Base-by-base conservation (phyloP, 1,140 invertebrate genomes). In the Drosophila kanapiae region DNA sequence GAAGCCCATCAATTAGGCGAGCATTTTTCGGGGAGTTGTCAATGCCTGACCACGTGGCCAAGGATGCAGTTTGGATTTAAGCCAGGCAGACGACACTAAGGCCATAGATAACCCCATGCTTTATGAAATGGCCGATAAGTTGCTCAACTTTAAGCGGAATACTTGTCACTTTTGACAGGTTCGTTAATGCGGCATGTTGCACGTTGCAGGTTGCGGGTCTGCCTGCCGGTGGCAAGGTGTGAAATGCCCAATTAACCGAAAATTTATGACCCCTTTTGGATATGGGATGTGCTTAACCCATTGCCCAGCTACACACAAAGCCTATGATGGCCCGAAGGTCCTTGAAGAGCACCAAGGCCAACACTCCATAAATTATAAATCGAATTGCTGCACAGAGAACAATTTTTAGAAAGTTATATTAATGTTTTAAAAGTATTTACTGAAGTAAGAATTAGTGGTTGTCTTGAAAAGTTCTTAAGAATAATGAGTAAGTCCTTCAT, bases 101-200 rank as follows among this genome's bases (percentile, higher is more conserved):
- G 65, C 68, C 79, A 78, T 86, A 77, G 82, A 75, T 71, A 65
- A 77, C 59, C 65, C 61, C 29, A 13, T 72, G 71, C 70, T 80
- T 86, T 71, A 80, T 68, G 31, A 69, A 80, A 63, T 61, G 63
- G 76, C 9, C 84, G 74, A 88, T 88, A 90, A 90, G 81, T 88
- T 88, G 65, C 43, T 31, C 38, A 75, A 80, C 58, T 90, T 88
- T 90, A 88, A 90, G 84, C 69, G 70, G 53, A 81, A 78, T 75
- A 90, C 80, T 88, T 84, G 84, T 88, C 84, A 90, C 42, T 84
- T 90, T 54, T 81, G 84, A 88, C 84, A 88, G 56, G 85, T 80
- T 90, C 72, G 85, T 88, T 88, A 90, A 90, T 80, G 83, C 67
- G 33, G 63, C 82, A 54, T 45, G 60, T 49, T 72, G 58, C 67